These are phyloP conservation scores for Colaptes auratus DNA, from an alignment of 2,113 vertebrate genomes.

Conservation along the genomic window DNA sequence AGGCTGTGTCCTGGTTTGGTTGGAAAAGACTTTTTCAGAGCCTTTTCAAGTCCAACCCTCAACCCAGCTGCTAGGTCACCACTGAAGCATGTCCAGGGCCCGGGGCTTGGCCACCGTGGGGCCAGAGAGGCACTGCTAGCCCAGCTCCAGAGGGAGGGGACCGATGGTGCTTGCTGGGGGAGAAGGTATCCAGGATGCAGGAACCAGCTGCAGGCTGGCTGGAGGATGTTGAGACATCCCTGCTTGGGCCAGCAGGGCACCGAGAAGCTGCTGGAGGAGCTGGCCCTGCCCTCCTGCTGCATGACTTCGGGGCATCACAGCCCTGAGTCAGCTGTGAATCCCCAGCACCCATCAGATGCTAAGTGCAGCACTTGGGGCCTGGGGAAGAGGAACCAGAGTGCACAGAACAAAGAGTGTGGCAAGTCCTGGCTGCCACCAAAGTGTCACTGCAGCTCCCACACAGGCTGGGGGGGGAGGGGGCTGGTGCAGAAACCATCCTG, in stretches of 20 bases:
- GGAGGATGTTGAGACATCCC: background rate
- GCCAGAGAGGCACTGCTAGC: fast-evolving
- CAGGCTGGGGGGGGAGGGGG: background rate
- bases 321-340: slow-evolving; percentile 51
- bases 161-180: background rate
- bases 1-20: too few species aligned
- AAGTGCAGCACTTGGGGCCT: background rate
- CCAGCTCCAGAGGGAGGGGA: background rate
- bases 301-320: background rate
- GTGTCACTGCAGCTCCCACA: background rate
- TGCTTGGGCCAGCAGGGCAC: fast-evolving
- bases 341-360: background rate
- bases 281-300: background rate
- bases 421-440: background rate
- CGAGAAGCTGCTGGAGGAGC: background rate
- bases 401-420: fast-evolving
- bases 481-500: background rate
- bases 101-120: background rate
- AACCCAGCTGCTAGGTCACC: too few species aligned
- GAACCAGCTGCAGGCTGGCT: background rate
- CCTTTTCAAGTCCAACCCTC: too few species aligned
- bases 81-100: too few species aligned
- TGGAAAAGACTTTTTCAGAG: too few species aligned
- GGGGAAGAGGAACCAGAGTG: background rate
- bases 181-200: too few species aligned